Percentiles rank a stretch among this genome's conserved stretches.
Evolutionary conservation across 2,888 invertebrate species (phyloP).

Genomic region (Trichacis sp.): DNA sequence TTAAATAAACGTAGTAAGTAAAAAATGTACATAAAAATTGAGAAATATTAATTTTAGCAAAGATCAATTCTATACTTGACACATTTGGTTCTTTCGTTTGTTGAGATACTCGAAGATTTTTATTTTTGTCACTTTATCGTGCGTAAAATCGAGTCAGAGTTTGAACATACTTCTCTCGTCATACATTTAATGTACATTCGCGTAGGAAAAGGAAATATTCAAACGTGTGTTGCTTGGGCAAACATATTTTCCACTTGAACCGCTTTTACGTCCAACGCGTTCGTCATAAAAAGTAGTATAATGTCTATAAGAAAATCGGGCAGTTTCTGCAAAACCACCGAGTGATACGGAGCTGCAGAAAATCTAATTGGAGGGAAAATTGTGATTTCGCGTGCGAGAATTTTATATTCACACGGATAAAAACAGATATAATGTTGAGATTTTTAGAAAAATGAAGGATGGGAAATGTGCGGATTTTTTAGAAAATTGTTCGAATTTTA

Average conservation of each 20-base stretch:
- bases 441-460: background rate
- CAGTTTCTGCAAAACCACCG: background rate
- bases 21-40: no score
- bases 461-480: no score
- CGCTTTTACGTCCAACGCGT: background rate
- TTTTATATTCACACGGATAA: no score
- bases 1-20: no score
- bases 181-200: background rate
- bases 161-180: no score
- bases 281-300: background rate
- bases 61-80: no score
- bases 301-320: background rate
- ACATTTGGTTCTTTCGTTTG: no score
- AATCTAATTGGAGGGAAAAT: background rate
- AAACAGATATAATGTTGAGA: background rate
- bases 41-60: no score
- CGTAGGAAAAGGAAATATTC: background rate
- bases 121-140: no score
- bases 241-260: background rate
- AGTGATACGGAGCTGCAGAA: background rate
- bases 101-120: no score
- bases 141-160: no score
- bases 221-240: background rate
- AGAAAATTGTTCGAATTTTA: background rate
- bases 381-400: no score